A percentile compares a stretch with the other conserved stretches of the same genome.
Evolutionary conservation across 1,140 invertebrate genomes (phyloP).

Genomic region (Coptotermes formosanus): DNA sequence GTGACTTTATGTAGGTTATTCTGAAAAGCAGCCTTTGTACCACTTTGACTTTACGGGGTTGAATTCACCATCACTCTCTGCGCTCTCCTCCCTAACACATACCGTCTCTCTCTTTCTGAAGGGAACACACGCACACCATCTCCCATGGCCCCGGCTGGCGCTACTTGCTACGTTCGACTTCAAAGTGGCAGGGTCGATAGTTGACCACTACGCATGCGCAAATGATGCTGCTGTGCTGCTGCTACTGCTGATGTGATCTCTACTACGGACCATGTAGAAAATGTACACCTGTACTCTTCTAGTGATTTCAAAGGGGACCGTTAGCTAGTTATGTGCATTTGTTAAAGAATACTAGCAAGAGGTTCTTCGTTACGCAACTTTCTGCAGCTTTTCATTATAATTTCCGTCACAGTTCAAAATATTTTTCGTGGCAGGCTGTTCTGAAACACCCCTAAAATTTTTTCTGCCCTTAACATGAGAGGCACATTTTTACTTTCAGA

Average conservation of each 20-base stretch:
- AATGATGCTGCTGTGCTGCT: not conserved
- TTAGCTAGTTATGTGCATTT: no score
- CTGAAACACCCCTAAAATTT: no score
- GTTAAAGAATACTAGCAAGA: no score
- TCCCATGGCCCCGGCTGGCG: not conserved
- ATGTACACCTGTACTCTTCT: not conserved
- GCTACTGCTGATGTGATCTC: not conserved
- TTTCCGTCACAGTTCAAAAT: no score
- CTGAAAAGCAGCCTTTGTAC: not conserved
- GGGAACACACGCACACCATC: not conserved
- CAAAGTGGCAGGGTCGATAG: slow-evolving; percentile 1
- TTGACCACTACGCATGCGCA: slow-evolving; percentile 6
- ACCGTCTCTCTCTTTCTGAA: not conserved
- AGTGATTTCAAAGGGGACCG: not conserved
- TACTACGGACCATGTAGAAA: not conserved
- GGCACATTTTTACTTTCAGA: no score
- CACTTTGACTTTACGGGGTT: not conserved
- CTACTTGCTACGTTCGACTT: slow-evolving; percentile 10
- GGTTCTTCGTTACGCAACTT: no score
- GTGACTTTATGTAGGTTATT: not conserved
- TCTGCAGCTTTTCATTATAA: no score
- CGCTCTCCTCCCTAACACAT: not conserved
- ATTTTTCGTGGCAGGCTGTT: no score
- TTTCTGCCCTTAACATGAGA: no score
- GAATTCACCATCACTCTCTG: not conserved